Percentiles rank a stretch among this genome's conserved stretches.
phyloP scores from a whole-genome alignment of 1,140 invertebrate genomes.

The Drosophila pseudoobscura region DNA sequence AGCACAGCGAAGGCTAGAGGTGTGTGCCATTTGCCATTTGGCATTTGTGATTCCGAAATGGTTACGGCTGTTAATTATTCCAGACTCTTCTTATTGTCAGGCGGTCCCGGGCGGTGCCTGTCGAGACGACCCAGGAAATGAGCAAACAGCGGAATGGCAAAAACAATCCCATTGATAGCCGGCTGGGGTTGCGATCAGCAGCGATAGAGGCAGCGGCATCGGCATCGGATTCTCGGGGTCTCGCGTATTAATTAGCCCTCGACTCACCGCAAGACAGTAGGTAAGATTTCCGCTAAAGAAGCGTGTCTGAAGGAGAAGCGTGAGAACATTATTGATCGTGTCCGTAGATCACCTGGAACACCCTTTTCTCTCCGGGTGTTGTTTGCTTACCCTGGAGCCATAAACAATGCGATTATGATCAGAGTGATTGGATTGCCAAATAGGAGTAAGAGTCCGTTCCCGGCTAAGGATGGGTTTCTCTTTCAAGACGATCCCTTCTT shows the following conservation, averaged over 20 bases:
- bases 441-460: constrained; percentile 3
- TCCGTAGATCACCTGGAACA: constrained; percentile 34
- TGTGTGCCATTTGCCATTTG: constrained; percentile 35
- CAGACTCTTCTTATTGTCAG: constrained; percentile 39
- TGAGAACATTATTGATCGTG: constrained; percentile 61
- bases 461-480: constrained; percentile 8
- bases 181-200: constrained; percentile 25
- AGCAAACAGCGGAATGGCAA: constrained; percentile 20
- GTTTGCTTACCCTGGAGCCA: constrained; percentile 53
- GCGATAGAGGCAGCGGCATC: constrained; percentile 5
- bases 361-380: constrained; percentile 19
- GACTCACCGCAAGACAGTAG: constrained; percentile 47
- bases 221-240: constrained; percentile 21
- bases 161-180: constrained; percentile 45
- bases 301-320: constrained; percentile 53
- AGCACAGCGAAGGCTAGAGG: no score
- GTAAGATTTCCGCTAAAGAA: constrained; percentile 43
- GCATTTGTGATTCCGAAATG: constrained; percentile 54
- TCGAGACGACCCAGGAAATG: constrained; percentile 31
- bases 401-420: constrained; percentile 77
- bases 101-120: not conserved
- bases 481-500: constrained; percentile 15
- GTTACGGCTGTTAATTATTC: constrained; percentile 73
- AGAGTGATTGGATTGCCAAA: constrained; percentile 55
- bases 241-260: constrained; percentile 53